Percentiles rank a stretch among this genome's conserved stretches.
phyloP scores from a whole-genome alignment of 2,113 vertebrate genomes.

The Quiscalus mexicanus region DNA sequence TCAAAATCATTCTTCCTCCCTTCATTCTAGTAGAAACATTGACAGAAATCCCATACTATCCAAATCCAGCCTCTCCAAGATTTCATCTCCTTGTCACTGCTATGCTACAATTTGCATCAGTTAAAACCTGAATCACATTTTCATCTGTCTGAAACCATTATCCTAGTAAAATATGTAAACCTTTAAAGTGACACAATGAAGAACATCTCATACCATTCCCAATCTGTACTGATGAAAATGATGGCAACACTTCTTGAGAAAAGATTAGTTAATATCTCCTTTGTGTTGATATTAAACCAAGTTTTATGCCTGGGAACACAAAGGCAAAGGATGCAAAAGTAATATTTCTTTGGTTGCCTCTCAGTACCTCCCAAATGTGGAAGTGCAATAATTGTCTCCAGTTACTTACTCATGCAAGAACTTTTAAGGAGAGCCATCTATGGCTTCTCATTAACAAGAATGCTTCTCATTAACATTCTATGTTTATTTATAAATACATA shows the following conservation, averaged over 20 bases:
- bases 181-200: neutral
- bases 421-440: neutral
- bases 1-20: neutral
- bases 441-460: neutral
- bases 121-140: neutral
- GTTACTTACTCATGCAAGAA: neutral
- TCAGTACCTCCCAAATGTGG: neutral
- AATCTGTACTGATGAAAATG: neutral
- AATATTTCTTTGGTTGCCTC: neutral
- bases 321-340: neutral
- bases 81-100: neutral
- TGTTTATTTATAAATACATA: neutral
- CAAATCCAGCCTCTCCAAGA: neutral
- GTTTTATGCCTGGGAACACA: neutral
- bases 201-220: neutral
- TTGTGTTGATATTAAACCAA: neutral
- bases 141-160: neutral
- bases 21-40: neutral
- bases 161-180: neutral
- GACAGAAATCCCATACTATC: neutral
- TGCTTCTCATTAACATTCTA: neutral
- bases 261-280: neutral
- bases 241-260: neutral
- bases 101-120: neutral
- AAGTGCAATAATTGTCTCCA: neutral